phyloP scores from a whole-genome alignment of 1,140 invertebrate genomes.

The Uloborus diversus region DNA sequence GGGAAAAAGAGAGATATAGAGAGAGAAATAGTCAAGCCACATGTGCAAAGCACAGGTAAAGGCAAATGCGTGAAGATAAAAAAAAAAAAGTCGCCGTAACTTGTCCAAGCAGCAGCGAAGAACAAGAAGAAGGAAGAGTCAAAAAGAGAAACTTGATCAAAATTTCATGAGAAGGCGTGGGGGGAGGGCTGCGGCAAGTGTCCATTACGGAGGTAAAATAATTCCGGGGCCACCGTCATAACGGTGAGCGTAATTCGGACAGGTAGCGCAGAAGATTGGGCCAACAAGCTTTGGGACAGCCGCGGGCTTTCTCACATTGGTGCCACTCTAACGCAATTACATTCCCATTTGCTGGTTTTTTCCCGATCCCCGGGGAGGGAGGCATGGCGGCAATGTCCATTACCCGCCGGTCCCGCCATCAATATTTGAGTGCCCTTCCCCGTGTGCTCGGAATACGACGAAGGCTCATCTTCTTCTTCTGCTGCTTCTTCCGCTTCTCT shows the following conservation, averaged over 20 bases:
- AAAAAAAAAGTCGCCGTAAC: not conserved
- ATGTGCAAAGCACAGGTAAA: no score
- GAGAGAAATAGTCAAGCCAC: no score
- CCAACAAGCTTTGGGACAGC: conserved; percentile 41
- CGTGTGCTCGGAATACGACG: conserved; percentile 40
- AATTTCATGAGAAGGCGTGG: conserved; percentile 49
- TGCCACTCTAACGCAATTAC: conserved; percentile 54
- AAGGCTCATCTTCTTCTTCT: not conserved
- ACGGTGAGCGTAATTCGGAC: conserved; percentile 53
- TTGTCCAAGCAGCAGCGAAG: not conserved
- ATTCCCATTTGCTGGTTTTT: conserved; percentile 52
- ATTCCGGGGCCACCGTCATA: conserved; percentile 54
- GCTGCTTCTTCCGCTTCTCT: no score
- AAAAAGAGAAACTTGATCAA: conserved; percentile 46
- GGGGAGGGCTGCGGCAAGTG: conserved; percentile 9
- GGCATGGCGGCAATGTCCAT: conserved; percentile 41
- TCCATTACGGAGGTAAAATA: conserved; percentile 56
- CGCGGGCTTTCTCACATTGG: conserved; percentile 42
- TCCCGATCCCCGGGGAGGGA: conserved; percentile 20
- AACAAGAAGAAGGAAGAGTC: not conserved
- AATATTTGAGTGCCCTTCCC: conserved; percentile 39
- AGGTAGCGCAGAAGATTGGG: conserved; percentile 50
- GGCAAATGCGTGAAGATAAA: not conserved
- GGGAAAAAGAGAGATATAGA: no score
- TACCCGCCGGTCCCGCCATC: conserved; percentile 49